phyloP scores from a whole-genome alignment of 1,140 invertebrate genomes.

The Gonioctena quinquepunctata region DNA sequence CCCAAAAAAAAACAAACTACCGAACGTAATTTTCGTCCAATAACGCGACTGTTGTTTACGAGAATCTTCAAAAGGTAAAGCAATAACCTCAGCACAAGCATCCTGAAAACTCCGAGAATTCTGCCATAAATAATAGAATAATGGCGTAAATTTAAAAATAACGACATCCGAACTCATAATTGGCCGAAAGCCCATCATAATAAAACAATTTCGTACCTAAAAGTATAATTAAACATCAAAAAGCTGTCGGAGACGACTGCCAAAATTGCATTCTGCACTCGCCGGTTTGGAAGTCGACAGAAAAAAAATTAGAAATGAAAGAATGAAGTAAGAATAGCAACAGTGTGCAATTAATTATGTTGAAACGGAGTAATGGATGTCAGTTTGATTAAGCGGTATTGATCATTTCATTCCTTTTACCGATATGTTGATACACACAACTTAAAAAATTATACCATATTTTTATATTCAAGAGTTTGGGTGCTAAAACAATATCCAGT shows the following conservation, averaged over 20 bases:
- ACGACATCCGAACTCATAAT: slow-evolving; percentile 34
- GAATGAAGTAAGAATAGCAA: not conserved
- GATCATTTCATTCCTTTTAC: too few species aligned
- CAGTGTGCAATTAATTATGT: not conserved
- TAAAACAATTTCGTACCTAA: slow-evolving; percentile 37
- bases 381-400: too few species aligned
- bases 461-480: too few species aligned
- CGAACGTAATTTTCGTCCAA: not conserved
- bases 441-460: too few species aligned
- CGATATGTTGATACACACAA: too few species aligned
- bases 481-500: too few species aligned
- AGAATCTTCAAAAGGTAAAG: not conserved
- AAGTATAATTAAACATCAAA: slow-evolving; percentile 42
- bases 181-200: slow-evolving; percentile 34
- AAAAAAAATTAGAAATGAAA: not conserved
- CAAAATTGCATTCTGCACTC: slow-evolving; percentile 27
- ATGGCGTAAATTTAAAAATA: slow-evolving; percentile 30
- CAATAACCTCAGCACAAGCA: not conserved
- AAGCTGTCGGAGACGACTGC: slow-evolving; percentile 35
- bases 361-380: not conserved
- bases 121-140: slow-evolving; percentile 13
- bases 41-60: not conserved
- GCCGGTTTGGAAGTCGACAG: not conserved
- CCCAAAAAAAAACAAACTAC: too few species aligned
- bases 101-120: not conserved